Conservation (phyloP, 2,797 vertebrate species). For the Manis crassicaudata region DNA sequence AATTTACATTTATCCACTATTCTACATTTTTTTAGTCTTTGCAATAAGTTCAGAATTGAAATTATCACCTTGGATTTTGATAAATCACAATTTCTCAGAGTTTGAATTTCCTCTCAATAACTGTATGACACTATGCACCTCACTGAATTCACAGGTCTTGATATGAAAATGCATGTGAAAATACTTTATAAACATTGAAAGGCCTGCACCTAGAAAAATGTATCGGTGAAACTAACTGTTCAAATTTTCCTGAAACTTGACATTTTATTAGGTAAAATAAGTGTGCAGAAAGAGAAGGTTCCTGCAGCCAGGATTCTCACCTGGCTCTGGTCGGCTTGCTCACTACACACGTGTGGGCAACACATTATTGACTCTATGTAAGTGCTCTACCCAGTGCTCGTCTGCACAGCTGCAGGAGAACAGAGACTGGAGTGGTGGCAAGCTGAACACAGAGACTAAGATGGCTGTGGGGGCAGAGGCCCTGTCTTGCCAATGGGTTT, state of each 20-base stretch:
- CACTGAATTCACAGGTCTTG: background rate
- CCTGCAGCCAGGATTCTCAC: no score
- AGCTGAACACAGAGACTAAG: no score
- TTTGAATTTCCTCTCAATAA: background rate
- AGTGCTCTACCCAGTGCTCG: no score
- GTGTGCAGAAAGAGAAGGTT: no score
- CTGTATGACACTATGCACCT: background rate
- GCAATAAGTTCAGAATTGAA: background rate
- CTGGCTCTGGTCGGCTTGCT: no score
- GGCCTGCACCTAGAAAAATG: background rate
- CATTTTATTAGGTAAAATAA: background rate
- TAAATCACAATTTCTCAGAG: background rate
- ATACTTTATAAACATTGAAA: background rate
- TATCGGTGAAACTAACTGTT: background rate
- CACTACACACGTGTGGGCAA: no score
- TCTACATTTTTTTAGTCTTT: background rate
- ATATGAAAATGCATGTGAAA: background rate
- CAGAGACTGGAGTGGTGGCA: no score
- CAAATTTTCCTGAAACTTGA: background rate
- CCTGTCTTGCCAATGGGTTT: no score
- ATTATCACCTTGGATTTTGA: background rate
- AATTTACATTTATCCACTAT: background rate
- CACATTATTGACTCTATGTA: no score
- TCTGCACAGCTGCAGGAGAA: no score
- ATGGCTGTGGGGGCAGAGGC: no score